Percentiles rank a stretch among this genome's conserved stretches.
Evolutionary conservation across 2,888 invertebrate genomes (phyloP).

Genomic region (Aspidiotus destructor): DNA sequence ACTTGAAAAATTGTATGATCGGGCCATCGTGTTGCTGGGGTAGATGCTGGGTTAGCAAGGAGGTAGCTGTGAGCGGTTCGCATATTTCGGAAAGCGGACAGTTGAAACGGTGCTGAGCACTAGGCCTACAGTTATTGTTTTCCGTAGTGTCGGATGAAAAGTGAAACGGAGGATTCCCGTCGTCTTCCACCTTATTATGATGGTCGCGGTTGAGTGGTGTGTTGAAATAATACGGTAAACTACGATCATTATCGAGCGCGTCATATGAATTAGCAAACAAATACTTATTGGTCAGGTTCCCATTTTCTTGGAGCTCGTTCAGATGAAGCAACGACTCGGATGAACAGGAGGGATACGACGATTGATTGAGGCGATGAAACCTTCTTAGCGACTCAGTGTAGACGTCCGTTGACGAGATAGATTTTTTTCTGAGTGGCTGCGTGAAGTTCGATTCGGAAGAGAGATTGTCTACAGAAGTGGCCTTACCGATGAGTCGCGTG

Average conservation of each 20-base stretch:
- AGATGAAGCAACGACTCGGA: slow-evolving; percentile 12
- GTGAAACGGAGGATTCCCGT: slow-evolving; percentile 15
- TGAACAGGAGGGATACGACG: slow-evolving; percentile 1
- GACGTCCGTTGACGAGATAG: slow-evolving; percentile 31
- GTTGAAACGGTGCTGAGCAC: neutral
- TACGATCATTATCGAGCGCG: neutral
- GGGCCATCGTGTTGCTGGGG: slow-evolving; percentile 34
- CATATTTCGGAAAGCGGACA: slow-evolving; percentile 12
- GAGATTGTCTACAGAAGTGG: slow-evolving; percentile 36
- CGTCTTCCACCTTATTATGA: neutral
- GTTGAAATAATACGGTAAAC: neutral
- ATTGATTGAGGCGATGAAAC: neutral
- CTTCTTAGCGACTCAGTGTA: slow-evolving; percentile 7
- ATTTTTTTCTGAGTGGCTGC: slow-evolving; percentile 19
- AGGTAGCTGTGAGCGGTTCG: slow-evolving; percentile 2
- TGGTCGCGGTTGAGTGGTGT: neutral
- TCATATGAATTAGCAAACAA: slow-evolving; percentile 14
- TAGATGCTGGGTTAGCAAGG: slow-evolving; percentile 8
- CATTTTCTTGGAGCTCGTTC: neutral
- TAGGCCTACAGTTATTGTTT: no score
- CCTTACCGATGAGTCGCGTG: slow-evolving; percentile 36
- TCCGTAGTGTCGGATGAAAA: slow-evolving; percentile 15
- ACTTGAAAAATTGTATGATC: slow-evolving; percentile 33
- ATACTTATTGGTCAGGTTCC: neutral
- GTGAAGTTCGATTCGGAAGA: slow-evolving; percentile 12